Evolutionary conservation across 1,140 invertebrate species (phyloP), one percentile per base, ranked within the genome.

Genomic region (Linepithema humile): DNA sequence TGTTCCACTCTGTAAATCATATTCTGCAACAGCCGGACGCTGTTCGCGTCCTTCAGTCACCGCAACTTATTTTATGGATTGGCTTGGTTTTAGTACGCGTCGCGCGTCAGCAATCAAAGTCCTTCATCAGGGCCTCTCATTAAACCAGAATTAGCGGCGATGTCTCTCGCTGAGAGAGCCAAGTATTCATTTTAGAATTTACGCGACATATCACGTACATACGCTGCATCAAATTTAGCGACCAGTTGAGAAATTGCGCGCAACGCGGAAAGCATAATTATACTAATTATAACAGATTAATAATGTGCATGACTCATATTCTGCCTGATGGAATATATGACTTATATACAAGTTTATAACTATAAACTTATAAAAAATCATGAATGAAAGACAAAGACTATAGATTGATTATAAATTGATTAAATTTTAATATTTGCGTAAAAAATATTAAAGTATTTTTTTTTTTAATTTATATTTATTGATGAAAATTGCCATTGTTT

Each of bases 201-300:
- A 62, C 38, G n/a, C 53, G 23, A 59, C 23, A 15, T 29, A 73
- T 59, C n/a, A 12, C 50, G 9, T 57, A n/a, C n/a, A n/a, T n/a
- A 53, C 35, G 29, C 48, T 12, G 50, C 12, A 4, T 23, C 10
- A 29, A 35, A 74, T 60, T 59, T 74, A 62, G 72, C 26, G 3
- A 45, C 38, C 20, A 3, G 10, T 15, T 75, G 72, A 62, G 55
- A 75, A 62, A 62, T 62, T 62, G n/a, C n/a, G n/a, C 23, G 15
- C 29, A 45, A 75, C 72, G 38, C n/a, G 5, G 26, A 32, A 40
- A 75, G 3, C n/a, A n/a, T 75, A 75, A 75, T 75, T 75, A 75
- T 45, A 45, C 12, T 70, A 53, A 50, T 70, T 50, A 70, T 70
- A 70, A 74, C 35, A 43, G 9, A 3, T 74, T 59, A 59, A 10